Conservation (phyloP, 2,113 vertebrate genomes). For the Ifrita kowaldi region DNA sequence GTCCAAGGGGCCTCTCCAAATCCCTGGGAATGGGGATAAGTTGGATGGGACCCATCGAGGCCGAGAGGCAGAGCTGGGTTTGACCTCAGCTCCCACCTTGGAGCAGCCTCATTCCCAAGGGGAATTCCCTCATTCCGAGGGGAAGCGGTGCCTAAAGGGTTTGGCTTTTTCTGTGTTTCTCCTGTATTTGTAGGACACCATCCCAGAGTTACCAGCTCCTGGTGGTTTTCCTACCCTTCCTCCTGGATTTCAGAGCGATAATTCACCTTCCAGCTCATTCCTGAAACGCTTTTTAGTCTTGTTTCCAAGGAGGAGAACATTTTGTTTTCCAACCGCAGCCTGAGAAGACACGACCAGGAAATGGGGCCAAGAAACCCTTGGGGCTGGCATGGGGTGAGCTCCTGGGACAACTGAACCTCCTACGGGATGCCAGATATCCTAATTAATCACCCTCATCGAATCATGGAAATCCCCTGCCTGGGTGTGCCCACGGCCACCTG, state of each 20-base stretch:
- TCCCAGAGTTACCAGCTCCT: fast-evolving
- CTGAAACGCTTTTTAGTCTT: fast-evolving
- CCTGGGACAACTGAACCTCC: neutral
- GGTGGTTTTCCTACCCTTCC: neutral
- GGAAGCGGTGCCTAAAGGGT: neutral
- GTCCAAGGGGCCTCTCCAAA: neutral
- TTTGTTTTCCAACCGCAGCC: neutral
- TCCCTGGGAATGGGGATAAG: neutral
- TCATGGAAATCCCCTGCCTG: fast-evolving
- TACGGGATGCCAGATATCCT: fast-evolving
- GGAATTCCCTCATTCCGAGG: neutral
- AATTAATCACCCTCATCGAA: neutral
- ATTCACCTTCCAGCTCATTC: neutral
- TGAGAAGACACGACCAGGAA: neutral
- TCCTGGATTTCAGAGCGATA: neutral
- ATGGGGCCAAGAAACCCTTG: neutral
- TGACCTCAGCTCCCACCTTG: neutral
- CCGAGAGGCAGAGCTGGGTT: neutral
- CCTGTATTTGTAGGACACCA: fast-evolving
- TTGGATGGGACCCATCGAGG: neutral
- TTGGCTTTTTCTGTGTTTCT: neutral
- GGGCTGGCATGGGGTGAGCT: neutral
- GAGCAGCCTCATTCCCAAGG: neutral
- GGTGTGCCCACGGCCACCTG: neutral
- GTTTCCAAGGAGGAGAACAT: neutral